Conservation (phyloP, 2,888 invertebrate species). For the Eupithecia centaureata region DNA sequence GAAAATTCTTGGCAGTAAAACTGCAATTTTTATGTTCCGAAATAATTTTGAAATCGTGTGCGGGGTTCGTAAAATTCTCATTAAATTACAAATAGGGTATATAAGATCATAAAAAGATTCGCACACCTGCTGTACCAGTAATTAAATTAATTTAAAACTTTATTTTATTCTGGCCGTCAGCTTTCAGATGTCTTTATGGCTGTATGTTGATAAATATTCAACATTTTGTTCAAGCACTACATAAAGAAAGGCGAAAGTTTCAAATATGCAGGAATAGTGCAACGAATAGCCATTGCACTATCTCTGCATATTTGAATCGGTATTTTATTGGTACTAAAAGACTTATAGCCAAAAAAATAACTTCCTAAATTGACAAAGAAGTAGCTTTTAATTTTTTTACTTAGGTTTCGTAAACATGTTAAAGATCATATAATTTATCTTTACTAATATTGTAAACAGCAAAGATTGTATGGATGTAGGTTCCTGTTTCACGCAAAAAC, state of each 20-base stretch:
- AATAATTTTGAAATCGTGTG: conserved; percentile 14
- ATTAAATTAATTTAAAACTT: conserved; percentile 9
- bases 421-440: too few species aligned
- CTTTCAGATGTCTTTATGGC: conserved; percentile 8
- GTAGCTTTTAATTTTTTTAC: too few species aligned
- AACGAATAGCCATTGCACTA: too few species aligned
- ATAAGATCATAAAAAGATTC: conserved; percentile 20
- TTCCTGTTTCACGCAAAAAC: too few species aligned
- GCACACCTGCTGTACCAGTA: conserved; percentile 14
- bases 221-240: not conserved
- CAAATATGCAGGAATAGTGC: not conserved
- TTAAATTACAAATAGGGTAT: conserved; percentile 20
- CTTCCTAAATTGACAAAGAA: not conserved
- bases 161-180: conserved; percentile 6
- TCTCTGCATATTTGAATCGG: too few species aligned
- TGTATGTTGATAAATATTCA: conserved; percentile 9
- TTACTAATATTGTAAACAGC: too few species aligned
- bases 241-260: not conserved
- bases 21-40: conserved; percentile 5
- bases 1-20: conserved; percentile 3
- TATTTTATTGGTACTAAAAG: too few species aligned
- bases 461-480: too few species aligned
- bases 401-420: too few species aligned
- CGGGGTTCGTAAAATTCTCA: conserved; percentile 15
- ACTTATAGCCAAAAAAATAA: not conserved